phyloP scores from a whole-genome alignment of 2,888 invertebrate genomes.

The Willowsia nigromaculata region DNA sequence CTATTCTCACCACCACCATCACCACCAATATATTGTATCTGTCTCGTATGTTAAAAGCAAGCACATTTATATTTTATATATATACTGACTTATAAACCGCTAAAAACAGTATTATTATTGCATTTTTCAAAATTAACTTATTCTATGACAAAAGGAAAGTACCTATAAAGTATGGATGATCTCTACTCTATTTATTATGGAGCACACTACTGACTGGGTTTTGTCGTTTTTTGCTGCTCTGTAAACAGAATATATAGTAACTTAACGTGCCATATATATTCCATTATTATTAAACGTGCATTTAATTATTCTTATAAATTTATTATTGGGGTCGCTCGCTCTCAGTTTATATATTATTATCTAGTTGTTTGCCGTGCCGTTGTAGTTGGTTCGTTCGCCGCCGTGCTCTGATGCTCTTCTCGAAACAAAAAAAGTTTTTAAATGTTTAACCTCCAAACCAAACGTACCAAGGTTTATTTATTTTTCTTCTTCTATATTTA shows the following conservation, averaged over 20 bases:
- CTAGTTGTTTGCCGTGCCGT: slow-evolving; percentile 56
- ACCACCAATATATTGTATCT: background rate
- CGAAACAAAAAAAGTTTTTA: slow-evolving; percentile 26
- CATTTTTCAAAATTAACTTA: slow-evolving; percentile 47
- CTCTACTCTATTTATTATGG: slow-evolving; percentile 40
- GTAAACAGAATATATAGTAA: slow-evolving; percentile 17
- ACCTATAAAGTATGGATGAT: slow-evolving; percentile 42
- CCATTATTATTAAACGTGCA: slow-evolving; percentile 48
- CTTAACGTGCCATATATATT: slow-evolving; percentile 36
- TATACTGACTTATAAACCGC: slow-evolving; percentile 13
- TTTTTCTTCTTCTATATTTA: background rate
- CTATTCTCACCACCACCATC: slow-evolving; percentile 14
- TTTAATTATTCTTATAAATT: slow-evolving; percentile 32
- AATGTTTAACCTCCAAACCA: slow-evolving; percentile 32
- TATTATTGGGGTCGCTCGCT: slow-evolving; percentile 47
- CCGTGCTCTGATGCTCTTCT: slow-evolving; percentile 54
- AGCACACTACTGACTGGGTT: slow-evolving; percentile 48
- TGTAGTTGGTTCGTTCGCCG: slow-evolving; percentile 54
- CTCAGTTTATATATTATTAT: slow-evolving; percentile 34
- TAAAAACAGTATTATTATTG: slow-evolving; percentile 35
- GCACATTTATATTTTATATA: background rate
- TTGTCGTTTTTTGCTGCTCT: slow-evolving; percentile 42
- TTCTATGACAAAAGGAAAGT: slow-evolving; percentile 48
- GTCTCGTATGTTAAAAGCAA: slow-evolving; percentile 20
- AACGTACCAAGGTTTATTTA: slow-evolving; percentile 33